These are phyloP conservation scores for Micrastur ruficollis DNA, from an alignment of 2,797 vertebrate genomes.

Conservation along the genomic window DNA sequence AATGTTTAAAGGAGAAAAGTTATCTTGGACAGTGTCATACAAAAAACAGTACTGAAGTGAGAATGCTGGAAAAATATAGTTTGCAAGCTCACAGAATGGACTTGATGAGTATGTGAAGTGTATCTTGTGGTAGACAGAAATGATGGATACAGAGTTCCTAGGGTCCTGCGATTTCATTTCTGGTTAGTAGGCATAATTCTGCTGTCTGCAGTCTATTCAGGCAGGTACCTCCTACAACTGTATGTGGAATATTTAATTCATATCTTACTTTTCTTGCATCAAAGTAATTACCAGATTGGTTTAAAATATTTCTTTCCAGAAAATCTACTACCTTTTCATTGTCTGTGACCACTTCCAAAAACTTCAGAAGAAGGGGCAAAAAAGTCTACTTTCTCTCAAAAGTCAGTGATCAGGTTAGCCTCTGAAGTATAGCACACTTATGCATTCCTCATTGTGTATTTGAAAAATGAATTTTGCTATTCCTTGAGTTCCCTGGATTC, in stretches of 20 bases:
- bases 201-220: not conserved
- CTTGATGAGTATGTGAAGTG: not conserved
- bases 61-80: not conserved
- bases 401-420: not conserved
- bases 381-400: not conserved
- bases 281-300: not conserved
- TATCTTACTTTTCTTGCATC: not conserved
- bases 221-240: not conserved
- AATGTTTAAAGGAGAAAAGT: not conserved
- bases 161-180: not conserved
- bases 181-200: not conserved
- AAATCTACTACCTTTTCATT: not conserved
- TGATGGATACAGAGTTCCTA: fast-evolving
- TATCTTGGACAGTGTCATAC: not conserved
- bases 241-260: not conserved
- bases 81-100: not conserved
- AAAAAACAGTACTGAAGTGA: not conserved
- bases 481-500: not conserved
- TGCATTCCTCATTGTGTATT: not conserved
- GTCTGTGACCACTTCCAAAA: not conserved
- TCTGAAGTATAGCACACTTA: not conserved
- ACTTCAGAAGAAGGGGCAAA: not conserved
- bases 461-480: not conserved
- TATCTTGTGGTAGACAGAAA: not conserved
- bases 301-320: not conserved